Base-by-base conservation (phyloP, 2,797 vertebrate genomes). In the Eulemur coronatus region DNA sequence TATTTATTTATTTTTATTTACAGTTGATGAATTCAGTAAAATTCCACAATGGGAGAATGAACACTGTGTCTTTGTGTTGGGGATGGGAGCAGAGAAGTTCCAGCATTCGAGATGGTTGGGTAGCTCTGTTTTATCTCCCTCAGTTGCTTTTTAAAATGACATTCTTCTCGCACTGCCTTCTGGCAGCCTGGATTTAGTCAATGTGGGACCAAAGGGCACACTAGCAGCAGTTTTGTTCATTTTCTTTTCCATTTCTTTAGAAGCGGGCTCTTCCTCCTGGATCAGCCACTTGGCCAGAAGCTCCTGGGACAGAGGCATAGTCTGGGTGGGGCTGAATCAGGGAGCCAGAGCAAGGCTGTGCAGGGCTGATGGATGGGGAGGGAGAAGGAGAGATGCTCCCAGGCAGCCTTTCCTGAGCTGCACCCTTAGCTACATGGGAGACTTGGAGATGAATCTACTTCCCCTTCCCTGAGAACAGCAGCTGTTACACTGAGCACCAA, bases 11-110 rank as follows among this genome's bases (percentile, higher is more conserved):
- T 93, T 92, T 92, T 86, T 94, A 86, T 30, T 82, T 93, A 89
- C 38, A 89, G 50, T 48, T 72, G 80, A 88, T 97, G 96, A 97
- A 97, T 91, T 86, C 95, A 52, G 89, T 84, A 93, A 96, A 96
- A 91, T 93, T 81, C 41, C 59, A 2, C 35, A 52, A 79, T 84
- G 61, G 85, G 82, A 91, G 92, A 38, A 48, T 61, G 95, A 96
- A 80, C 79, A 33, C 41, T 59, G 38, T 61, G 88, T 65, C n/a
- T 79, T 35, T 52, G 65, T 87, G 76, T 41, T 30, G 72, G 52
- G 57, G 26, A 24, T 75, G 24, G 43, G 48, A 81, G 15, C 33
- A 30, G 30, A 81, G 41, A 73, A 61, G 50, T 30, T 8, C 72
- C 22, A 57, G 94, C 46, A 30, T 89, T 43, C 15, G 26, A 86